A percentile compares a stretch with the other conserved stretches of the same genome.
Evolutionary conservation across 2,113 vertebrate species (phyloP).

Genomic region (Eubucco bourcierii): DNA sequence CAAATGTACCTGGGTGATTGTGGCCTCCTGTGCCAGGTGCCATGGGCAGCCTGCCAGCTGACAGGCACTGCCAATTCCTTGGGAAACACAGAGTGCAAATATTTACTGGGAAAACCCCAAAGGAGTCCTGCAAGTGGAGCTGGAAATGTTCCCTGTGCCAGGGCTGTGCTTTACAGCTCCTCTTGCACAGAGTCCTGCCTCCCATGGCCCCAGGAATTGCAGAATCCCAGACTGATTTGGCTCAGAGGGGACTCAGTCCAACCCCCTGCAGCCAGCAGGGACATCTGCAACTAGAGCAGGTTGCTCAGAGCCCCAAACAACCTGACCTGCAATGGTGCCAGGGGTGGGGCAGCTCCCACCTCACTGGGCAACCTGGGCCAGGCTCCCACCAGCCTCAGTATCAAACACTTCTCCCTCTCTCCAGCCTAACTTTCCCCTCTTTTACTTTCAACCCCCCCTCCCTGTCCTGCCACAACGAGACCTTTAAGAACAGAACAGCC

Average conservation of each 20-base stretch:
- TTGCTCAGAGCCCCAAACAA: too few relatives aligned
- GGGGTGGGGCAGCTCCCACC: neutral
- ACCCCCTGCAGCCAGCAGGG: too few relatives aligned
- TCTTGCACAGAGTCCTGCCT: neutral
- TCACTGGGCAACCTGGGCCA: neutral
- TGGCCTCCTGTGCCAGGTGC: neutral
- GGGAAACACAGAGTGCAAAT: neutral
- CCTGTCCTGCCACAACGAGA: neutral
- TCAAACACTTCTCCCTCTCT: neutral
- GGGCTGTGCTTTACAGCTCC: neutral
- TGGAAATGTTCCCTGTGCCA: neutral
- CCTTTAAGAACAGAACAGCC: neutral
- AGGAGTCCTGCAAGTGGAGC: neutral
- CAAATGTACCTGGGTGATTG: fast-evolving
- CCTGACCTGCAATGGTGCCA: too few relatives aligned
- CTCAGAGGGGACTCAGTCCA: neutral
- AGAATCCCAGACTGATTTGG: neutral
- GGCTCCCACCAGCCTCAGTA: neutral
- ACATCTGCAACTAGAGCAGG: too few relatives aligned
- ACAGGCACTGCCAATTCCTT: fast-evolving
- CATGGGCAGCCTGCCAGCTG: fast-evolving
- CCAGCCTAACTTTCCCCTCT: neutral
- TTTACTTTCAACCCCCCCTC: neutral
- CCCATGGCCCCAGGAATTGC: neutral
- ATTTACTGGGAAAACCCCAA: neutral